phyloP scores from a whole-genome alignment of 2,797 vertebrate genomes.

The Onychomys torridus region DNA sequence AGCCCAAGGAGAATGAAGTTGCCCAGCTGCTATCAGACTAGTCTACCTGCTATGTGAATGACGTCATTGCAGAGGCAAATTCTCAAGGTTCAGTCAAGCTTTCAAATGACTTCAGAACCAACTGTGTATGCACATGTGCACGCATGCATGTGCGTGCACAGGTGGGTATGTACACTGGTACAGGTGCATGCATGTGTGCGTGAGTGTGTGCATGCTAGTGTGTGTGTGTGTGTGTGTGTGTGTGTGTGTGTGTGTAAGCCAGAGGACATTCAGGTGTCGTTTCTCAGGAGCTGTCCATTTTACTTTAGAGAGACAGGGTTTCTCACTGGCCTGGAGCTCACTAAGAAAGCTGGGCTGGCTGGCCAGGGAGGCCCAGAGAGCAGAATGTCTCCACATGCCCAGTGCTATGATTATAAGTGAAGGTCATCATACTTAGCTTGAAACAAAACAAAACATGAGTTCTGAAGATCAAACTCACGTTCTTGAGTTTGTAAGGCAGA shows the following conservation, averaged over 20 bases:
- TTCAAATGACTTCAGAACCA: neutral
- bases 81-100: neutral
- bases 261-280: neutral
- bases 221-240: too few relatives aligned
- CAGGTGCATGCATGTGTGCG: neutral
- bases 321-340: neutral
- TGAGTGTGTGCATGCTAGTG: too few relatives aligned
- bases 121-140: rapidly evolving
- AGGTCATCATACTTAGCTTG: neutral
- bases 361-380: neutral
- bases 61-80: neutral
- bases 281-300: neutral
- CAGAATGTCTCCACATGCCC: neutral
- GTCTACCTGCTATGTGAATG: rapidly evolving
- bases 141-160: neutral
- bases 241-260: neutral
- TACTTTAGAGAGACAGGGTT: neutral
- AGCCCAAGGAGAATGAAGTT: rapidly evolving
- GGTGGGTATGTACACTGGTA: neutral
- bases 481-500: neutral
- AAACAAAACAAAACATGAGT: neutral
- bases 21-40: neutral
- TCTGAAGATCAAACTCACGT: neutral
- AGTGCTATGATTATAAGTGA: neutral
- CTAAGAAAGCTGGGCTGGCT: neutral